Evolutionary conservation across 2,797 vertebrate species (phyloP).

Genomic region (Rhynchonycteris naso): DNA sequence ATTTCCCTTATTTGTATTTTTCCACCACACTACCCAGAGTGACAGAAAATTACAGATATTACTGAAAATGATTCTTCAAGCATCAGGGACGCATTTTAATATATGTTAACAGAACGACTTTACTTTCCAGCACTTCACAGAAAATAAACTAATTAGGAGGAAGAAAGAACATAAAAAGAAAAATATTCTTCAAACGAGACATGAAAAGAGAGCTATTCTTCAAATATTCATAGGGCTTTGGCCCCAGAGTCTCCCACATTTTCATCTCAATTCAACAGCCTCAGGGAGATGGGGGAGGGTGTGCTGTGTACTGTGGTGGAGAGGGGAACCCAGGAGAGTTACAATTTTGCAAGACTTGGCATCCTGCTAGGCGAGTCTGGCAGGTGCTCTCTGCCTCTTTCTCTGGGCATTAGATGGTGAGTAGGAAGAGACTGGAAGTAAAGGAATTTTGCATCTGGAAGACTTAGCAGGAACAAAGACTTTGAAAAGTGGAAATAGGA

Average conservation of each 20-base stretch:
- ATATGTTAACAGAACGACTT: conserved; percentile 60
- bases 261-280: conserved; percentile 54
- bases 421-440: background rate
- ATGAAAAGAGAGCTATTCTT: conserved; percentile 73
- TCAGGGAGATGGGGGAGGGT: background rate
- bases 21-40: conserved; percentile 18
- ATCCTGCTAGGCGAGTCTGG: rapidly evolving
- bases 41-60: conserved; percentile 59
- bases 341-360: background rate
- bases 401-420: background rate
- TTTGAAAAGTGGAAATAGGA: background rate
- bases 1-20: conserved; percentile 58
- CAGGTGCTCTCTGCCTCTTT: background rate
- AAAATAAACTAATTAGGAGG: conserved; percentile 79
- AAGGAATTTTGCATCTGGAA: background rate
- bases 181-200: conserved; percentile 69
- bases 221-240: conserved; percentile 72
- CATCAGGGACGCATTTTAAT: conserved; percentile 58
- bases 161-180: conserved; percentile 74
- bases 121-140: conserved; percentile 47
- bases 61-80: conserved; percentile 70
- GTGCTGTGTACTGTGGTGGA: background rate
- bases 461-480: background rate
- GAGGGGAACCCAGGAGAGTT: background rate
- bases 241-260: conserved; percentile 64